Percentiles rank a stretch among this genome's conserved stretches.
These are phyloP conservation scores for Coregonus suidteri DNA, from an alignment of 2,797 vertebrate species.

Conservation along the genomic window DNA sequence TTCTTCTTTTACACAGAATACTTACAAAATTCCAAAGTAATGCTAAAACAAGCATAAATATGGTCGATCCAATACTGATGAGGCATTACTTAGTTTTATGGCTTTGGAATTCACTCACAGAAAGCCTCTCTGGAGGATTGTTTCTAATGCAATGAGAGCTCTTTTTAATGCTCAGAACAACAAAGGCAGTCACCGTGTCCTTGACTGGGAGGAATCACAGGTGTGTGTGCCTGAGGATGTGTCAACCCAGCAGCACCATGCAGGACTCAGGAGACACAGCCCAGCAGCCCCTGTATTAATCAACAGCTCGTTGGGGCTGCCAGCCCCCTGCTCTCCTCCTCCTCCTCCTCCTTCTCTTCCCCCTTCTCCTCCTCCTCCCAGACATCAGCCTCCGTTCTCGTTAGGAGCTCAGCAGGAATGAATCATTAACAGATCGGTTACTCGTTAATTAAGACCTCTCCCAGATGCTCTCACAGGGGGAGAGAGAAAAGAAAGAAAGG, in stretches of 20 bases:
- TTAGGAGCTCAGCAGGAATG: constrained; percentile 68
- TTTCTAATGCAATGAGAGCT: constrained; percentile 59
- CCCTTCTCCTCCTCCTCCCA: constrained; percentile 23
- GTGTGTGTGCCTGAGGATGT: constrained; percentile 45
- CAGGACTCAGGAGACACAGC: constrained; percentile 49
- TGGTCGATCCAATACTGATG: not conserved
- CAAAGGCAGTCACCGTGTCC: constrained; percentile 57
- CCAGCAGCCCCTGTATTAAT: constrained; percentile 66
- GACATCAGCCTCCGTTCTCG: constrained; percentile 24
- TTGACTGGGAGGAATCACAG: constrained; percentile 63
- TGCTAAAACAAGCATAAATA: no score
- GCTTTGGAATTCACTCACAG: constrained; percentile 27
- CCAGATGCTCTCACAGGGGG: constrained; percentile 79
- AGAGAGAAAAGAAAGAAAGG: constrained; percentile 2
- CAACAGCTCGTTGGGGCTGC: constrained; percentile 60
- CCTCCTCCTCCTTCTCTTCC: constrained; percentile 77
- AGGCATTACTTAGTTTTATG: not conserved
- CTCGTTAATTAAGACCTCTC: constrained; percentile 82
- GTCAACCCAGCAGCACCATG: constrained; percentile 17
- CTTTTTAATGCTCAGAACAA: constrained; percentile 54
- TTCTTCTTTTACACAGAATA: not conserved
- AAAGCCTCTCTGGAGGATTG: constrained; percentile 39
- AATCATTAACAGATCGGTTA: constrained; percentile 77
- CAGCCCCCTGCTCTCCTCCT: constrained; percentile 29
- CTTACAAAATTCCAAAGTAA: not conserved